A percentile compares a stretch with the other conserved stretches of the same genome.
Conservation (phyloP, 2,113 vertebrate species). For the Planiliza haematocheilus region DNA sequence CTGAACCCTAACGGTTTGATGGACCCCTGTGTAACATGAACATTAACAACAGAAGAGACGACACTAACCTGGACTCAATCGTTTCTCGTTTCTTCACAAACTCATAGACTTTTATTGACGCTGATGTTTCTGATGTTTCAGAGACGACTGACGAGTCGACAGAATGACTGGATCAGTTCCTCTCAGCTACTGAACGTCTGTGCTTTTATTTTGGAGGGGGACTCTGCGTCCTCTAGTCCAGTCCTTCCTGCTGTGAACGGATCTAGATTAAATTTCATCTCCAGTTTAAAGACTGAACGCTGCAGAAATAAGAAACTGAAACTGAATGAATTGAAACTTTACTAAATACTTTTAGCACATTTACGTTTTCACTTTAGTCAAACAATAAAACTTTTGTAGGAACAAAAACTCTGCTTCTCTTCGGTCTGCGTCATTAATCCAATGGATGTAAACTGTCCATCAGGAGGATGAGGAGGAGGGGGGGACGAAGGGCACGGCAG, state of each 20-base stretch:
- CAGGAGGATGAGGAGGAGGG: neutral
- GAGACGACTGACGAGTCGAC: constrained; percentile 11
- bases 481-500: constrained; percentile 79
- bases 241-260: neutral
- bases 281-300: neutral
- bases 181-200: too few species aligned
- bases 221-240: too few species aligned
- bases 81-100: too few species aligned
- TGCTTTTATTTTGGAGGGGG: too few species aligned
- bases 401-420: neutral
- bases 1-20: too few species aligned
- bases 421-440: neutral
- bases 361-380: neutral
- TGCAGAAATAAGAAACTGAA: neutral
- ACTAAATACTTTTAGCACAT: constrained; percentile 7
- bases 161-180: neutral
- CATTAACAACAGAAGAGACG: too few species aligned
- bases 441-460: neutral
- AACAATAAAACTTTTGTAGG: constrained; percentile 5
- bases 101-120: too few species aligned
- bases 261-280: too few species aligned
- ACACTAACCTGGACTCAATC: too few species aligned
- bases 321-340: constrained; percentile 31
- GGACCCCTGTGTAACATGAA: too few species aligned
- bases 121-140: constrained; percentile 44